phyloP scores from a whole-genome alignment of 2,888 invertebrate species.

The Idaea dimidiata region DNA sequence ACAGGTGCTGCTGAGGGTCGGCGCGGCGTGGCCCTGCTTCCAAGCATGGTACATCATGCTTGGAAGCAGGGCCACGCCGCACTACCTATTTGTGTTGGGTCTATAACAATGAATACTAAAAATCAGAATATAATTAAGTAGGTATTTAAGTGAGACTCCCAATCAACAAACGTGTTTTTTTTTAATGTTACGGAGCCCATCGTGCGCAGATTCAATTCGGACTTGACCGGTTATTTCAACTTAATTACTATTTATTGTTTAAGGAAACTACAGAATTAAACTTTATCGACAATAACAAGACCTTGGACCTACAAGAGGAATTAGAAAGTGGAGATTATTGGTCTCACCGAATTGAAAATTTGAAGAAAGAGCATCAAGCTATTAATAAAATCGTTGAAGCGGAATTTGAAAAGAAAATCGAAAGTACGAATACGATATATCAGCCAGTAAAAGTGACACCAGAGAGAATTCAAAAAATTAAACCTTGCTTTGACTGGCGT shows the following conservation, averaged over 20 bases:
- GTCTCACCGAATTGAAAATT: slow-evolving; percentile 58
- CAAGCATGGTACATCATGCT: no score
- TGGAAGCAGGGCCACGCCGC: no score
- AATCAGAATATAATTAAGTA: no score
- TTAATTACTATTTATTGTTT: slow-evolving; percentile 11
- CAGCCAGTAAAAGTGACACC: slow-evolving; percentile 46
- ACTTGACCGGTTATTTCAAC: not conserved
- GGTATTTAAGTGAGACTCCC: not conserved
- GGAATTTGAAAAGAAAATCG: slow-evolving; percentile 65
- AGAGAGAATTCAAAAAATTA: slow-evolving; percentile 57
- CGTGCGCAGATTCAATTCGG: not conserved
- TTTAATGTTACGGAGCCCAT: no score
- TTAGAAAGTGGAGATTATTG: slow-evolving; percentile 63
- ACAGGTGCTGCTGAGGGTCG: no score
- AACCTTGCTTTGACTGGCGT: slow-evolving; percentile 65
- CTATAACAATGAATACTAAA: no score
- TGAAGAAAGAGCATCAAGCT: slow-evolving; percentile 64
- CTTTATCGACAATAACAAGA: slow-evolving; percentile 33
- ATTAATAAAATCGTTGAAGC: slow-evolving; percentile 68
- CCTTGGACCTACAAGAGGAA: slow-evolving; percentile 35
- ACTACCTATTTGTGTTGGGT: no score
- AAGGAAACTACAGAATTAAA: slow-evolving; percentile 45
- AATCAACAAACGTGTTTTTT: not conserved
- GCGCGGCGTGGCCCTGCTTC: no score
- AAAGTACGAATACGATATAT: slow-evolving; percentile 48